A percentile compares a stretch with the other conserved stretches of the same genome.
phyloP scores from a whole-genome alignment of 2,888 invertebrate species.

The Fragum sueziense region DNA sequence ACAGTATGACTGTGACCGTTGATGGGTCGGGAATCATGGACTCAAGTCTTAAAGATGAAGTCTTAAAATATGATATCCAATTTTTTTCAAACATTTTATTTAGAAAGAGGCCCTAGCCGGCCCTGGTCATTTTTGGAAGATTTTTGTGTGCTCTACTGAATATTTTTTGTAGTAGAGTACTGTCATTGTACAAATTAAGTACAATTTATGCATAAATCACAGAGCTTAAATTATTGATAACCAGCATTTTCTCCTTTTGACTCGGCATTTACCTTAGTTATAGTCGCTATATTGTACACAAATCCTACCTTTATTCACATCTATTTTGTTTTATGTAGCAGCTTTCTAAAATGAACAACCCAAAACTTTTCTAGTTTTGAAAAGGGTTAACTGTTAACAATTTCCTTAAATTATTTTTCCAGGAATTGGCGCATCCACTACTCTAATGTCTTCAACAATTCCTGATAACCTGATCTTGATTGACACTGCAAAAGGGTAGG shows the following conservation, averaged over 20 bases:
- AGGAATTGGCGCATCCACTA: conserved; percentile 30
- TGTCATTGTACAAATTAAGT: no score
- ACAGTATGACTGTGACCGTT: conserved; percentile 36
- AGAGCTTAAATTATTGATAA: no score
- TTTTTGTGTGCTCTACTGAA: no score
- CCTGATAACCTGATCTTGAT: conserved; percentile 67
- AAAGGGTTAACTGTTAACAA: not conserved
- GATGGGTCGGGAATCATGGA: conserved; percentile 27
- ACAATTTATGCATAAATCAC: no score
- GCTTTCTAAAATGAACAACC: not conserved
- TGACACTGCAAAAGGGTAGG: conserved; percentile 70
- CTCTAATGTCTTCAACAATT: conserved; percentile 39
- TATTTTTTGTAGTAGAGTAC: no score
- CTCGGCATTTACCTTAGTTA: not conserved
- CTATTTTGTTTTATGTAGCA: not conserved
- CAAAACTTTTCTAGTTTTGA: not conserved
- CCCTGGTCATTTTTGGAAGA: no score
- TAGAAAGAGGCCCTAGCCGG: no score
- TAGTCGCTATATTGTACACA: not conserved
- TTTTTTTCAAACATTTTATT: no score
- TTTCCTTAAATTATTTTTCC: not conserved
- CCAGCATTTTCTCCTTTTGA: not conserved
- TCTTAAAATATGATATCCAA: no score
- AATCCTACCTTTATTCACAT: not conserved
- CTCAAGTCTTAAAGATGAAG: no score